Evolutionary conservation across 2,888 invertebrate genomes (phyloP).

Genomic region (Clepsis dumicolana): DNA sequence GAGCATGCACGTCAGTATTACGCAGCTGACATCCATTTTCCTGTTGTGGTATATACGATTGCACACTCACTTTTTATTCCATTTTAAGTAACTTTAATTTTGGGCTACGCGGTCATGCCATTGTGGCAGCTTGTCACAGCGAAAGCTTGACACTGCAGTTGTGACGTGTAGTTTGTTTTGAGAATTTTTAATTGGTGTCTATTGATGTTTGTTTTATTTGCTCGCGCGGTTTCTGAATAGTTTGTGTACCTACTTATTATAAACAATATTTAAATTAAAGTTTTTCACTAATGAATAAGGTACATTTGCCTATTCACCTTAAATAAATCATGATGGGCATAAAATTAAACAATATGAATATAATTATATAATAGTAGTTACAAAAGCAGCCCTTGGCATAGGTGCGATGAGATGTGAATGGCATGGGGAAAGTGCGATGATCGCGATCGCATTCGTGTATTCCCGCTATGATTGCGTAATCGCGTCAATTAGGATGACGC

Average conservation of each 20-base stretch:
- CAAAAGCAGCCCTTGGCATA: no score
- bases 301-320: no score
- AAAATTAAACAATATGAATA: no score
- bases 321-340: no score
- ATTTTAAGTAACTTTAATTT: constrained; percentile 11
- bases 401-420: no score
- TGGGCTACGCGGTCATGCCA: not conserved
- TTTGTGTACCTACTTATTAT: not conserved
- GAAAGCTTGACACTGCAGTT: constrained; percentile 5
- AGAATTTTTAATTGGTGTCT: not conserved
- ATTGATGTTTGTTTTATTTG: not conserved
- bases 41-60: constrained; percentile 30
- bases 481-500: no score
- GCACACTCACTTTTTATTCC: not conserved
- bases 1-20: constrained; percentile 61
- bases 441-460: no score
- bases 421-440: no score
- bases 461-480: no score
- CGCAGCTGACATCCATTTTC: constrained; percentile 67
- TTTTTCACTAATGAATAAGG: no score
- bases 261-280: no score
- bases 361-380: no score
- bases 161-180: constrained; percentile 10
- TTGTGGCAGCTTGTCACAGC: constrained; percentile 16
- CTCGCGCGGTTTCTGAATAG: not conserved